Percentiles rank a stretch among this genome's conserved stretches.
These are phyloP conservation scores for Thaleichthys pacificus DNA, from an alignment of 2,797 vertebrate genomes.

Conservation along the genomic window DNA sequence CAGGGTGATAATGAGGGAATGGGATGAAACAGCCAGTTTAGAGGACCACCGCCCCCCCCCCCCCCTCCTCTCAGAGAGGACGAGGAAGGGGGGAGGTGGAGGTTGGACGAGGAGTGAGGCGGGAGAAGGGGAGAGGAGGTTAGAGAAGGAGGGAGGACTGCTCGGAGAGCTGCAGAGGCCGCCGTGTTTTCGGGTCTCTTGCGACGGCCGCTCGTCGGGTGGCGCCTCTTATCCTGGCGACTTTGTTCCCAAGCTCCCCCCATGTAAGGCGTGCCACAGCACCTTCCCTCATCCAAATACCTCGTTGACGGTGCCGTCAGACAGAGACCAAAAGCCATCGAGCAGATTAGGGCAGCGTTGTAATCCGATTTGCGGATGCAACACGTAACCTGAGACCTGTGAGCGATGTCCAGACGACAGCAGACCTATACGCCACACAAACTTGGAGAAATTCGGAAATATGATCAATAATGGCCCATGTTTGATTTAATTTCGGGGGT, in stretches of 20 bases:
- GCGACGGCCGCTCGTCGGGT: no score
- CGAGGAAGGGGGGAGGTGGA: constrained; percentile 15
- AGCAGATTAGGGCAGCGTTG: not conserved
- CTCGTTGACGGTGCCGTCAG: not conserved
- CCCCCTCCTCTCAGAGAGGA: constrained; percentile 29
- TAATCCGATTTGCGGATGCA: not conserved
- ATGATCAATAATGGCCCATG: constrained; percentile 38
- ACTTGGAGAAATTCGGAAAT: constrained; percentile 24
- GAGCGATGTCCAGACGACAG: constrained; percentile 3
- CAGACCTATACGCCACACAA: not conserved
- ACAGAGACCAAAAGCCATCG: not conserved
- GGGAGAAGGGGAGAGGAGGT: constrained; percentile 7
- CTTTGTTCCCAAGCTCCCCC: no score
- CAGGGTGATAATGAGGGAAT: constrained; percentile 57
- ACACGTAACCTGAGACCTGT: not conserved
- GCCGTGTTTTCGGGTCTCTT: no score
- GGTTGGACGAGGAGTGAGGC: not conserved
- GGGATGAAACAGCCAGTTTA: constrained; percentile 59
- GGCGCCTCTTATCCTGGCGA: no score
- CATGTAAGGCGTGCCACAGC: not conserved
- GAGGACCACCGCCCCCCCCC: constrained; percentile 42
- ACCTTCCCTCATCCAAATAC: no score
- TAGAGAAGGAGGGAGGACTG: constrained; percentile 1
- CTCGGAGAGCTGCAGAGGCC: constrained; percentile 10
- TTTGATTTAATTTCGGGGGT: constrained; percentile 36